phyloP scores from a whole-genome alignment of 2,113 vertebrate species.

The Melanostigma gelatinosum region DNA sequence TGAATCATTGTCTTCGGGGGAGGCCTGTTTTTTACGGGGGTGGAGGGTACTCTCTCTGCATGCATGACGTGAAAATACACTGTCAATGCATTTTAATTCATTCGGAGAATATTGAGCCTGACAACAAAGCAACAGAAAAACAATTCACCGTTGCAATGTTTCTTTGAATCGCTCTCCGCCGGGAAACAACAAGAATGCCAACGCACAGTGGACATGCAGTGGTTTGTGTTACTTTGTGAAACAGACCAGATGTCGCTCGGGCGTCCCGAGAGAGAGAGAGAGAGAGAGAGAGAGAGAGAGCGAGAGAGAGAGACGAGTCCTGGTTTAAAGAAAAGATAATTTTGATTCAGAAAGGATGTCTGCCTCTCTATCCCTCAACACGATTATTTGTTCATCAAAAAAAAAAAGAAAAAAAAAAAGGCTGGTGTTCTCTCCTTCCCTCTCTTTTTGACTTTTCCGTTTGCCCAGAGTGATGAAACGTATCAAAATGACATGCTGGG shows the following conservation, averaged over 20 bases:
- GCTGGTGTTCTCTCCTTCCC: not conserved
- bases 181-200: not conserved
- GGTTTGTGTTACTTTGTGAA: not conserved
- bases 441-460: slow-evolving; percentile 1
- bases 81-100: not conserved
- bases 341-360: slow-evolving; percentile 1
- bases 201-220: not conserved
- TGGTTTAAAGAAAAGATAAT: not conserved
- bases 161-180: not conserved
- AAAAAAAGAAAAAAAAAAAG: not conserved
- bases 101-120: not conserved
- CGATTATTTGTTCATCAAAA: slow-evolving; percentile 8
- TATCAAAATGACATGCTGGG: slow-evolving; percentile 47
- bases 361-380: slow-evolving; percentile 16
- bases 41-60: too few species aligned
- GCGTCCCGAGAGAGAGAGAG: not conserved
- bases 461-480: slow-evolving; percentile 36
- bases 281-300: too few species aligned
- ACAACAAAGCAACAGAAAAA: not conserved
- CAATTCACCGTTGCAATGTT: not conserved
- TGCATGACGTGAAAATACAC: not conserved
- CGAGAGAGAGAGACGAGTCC: not conserved
- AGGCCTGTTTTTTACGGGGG: not conserved
- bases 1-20: not conserved
- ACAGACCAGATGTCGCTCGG: not conserved